Evolutionary conservation across 2,113 vertebrate species (phyloP).

Genomic region (Elgaria multicarinata): DNA sequence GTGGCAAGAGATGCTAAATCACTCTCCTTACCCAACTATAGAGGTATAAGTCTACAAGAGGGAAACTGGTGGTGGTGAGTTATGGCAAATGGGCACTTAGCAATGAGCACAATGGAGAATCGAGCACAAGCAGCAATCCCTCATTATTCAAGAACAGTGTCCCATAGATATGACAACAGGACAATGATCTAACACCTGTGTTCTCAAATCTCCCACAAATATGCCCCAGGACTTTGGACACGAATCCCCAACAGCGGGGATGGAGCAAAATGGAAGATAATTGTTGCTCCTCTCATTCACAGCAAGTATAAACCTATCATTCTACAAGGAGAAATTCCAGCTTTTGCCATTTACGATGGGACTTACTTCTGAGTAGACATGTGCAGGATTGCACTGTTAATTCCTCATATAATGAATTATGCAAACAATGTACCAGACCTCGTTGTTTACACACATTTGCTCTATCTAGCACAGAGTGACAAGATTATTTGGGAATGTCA

Average conservation of each 20-base stretch:
- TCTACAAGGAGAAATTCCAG: not conserved
- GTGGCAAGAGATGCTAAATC: too few species aligned
- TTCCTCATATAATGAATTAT: too few species aligned
- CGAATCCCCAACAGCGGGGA: not conserved
- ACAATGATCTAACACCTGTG: not conserved
- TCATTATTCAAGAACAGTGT: not conserved
- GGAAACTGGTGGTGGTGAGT: too few species aligned
- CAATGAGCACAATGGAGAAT: not conserved
- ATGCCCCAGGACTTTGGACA: not conserved
- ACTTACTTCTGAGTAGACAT: not conserved
- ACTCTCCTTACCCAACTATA: not conserved
- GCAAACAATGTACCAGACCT: too few species aligned
- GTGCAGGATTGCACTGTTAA: not conserved
- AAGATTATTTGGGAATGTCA: not conserved
- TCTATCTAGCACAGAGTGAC: not conserved
- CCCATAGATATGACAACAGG: not conserved
- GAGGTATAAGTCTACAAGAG: not conserved
- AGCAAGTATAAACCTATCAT: not conserved
- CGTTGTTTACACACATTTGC: too few species aligned
- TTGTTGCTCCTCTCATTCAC: not conserved
- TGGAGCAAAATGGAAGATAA: not conserved
- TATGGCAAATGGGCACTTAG: not conserved
- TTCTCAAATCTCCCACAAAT: not conserved
- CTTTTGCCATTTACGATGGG: too few species aligned
- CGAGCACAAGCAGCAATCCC: not conserved